These are phyloP conservation scores for Phrynocephalus vlangalii DNA, from an alignment of 2,797 vertebrate species.

Conservation along the genomic window DNA sequence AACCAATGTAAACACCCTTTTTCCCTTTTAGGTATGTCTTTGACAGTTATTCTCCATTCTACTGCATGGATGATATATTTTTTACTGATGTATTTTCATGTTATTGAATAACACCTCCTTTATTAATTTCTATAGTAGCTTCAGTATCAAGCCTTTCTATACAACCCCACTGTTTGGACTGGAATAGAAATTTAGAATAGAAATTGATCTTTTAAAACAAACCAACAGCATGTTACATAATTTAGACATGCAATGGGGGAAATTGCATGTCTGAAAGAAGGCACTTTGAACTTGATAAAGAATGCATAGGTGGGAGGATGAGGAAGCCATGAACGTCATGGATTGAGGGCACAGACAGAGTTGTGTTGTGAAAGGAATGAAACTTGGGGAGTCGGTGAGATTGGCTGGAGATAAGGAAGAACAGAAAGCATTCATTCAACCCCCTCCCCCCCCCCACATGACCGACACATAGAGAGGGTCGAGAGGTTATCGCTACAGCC, in stretches of 20 bases:
- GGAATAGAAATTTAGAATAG: neutral
- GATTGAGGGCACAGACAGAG: slow-evolving; percentile 22
- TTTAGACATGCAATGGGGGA: neutral
- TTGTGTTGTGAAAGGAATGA: slow-evolving; percentile 33
- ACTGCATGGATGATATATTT: no score
- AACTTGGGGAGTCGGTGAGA: slow-evolving; percentile 27
- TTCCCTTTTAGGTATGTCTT: no score
- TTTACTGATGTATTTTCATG: no score
- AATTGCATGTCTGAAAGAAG: slow-evolving; percentile 1
- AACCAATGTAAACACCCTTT: no score
- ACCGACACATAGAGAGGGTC: neutral
- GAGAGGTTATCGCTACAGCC: neutral
- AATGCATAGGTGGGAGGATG: neutral
- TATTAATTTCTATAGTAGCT: neutral
- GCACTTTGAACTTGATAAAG: slow-evolving; percentile 23
- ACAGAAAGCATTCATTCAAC: slow-evolving; percentile 22
- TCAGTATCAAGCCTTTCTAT: neutral
- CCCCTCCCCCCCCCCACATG: neutral
- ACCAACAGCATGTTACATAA: neutral
- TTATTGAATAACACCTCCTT: neutral
- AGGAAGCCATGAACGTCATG: neutral
- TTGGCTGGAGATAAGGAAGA: slow-evolving; percentile 34
- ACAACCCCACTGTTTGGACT: neutral
- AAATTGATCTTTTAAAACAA: neutral
- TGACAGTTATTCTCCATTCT: no score